These are phyloP conservation scores for Eupithecia dodoneata DNA, from an alignment of 2,888 invertebrate genomes.

Conservation along the genomic window DNA sequence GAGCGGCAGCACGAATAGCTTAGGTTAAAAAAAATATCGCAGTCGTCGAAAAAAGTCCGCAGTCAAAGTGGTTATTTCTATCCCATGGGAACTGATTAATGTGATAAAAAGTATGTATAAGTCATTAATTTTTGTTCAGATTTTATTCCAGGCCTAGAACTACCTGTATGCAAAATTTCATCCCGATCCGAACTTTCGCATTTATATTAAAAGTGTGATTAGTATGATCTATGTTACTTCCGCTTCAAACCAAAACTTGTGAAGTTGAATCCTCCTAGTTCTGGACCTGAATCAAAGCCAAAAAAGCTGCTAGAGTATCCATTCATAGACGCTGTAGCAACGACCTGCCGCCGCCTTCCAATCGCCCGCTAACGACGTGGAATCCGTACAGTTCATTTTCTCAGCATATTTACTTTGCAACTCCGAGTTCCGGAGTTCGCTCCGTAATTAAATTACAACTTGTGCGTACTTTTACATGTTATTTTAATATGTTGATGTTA, in stretches of 20 bases:
- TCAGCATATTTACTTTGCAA: not conserved
- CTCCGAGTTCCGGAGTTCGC: not conserved
- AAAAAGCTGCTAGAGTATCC: not conserved
- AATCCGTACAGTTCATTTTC: conserved; percentile 1
- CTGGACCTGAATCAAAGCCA: not conserved
- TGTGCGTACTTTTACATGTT: conserved; percentile 3
- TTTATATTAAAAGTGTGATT: too few relatives aligned
- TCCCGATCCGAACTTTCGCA: too few relatives aligned
- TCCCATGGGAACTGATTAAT: too few relatives aligned
- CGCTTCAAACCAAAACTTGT: not conserved
- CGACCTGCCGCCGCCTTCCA: not conserved
- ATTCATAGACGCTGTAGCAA: not conserved
- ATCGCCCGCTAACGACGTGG: not conserved
- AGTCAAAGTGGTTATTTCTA: too few relatives aligned
- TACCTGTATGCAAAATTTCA: too few relatives aligned
- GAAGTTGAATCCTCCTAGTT: not conserved
- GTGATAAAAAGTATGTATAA: too few relatives aligned
- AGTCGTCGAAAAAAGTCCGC: too few relatives aligned
- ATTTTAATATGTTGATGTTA: conserved; percentile 2
- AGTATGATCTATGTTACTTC: too few relatives aligned
- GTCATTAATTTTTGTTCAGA: too few relatives aligned
- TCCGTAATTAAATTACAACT: not conserved
- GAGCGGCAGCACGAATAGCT: too few relatives aligned
- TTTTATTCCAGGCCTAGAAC: too few relatives aligned
- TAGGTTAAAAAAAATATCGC: too few relatives aligned